Percentiles rank a stretch among this genome's conserved stretches.
Evolutionary conservation across 2,888 invertebrate genomes (phyloP).

Genomic region (Syrphus vitripennis): DNA sequence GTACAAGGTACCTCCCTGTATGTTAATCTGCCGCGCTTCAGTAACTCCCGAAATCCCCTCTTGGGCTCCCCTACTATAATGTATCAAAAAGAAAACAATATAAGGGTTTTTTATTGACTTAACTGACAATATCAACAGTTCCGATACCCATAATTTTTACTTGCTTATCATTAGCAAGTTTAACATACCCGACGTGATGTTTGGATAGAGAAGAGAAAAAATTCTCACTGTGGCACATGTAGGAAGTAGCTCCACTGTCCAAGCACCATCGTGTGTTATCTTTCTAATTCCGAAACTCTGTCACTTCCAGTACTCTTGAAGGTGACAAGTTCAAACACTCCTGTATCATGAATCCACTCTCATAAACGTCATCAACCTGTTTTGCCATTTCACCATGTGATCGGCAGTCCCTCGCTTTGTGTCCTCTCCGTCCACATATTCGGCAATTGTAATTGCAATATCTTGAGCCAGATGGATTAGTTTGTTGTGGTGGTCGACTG

Average conservation of each 20-base stretch:
- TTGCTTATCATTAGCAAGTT: slow-evolving; percentile 10
- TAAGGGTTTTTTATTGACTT: neutral
- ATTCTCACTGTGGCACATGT: too few relatives aligned
- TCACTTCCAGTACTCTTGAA: neutral
- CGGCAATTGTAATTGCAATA: too few relatives aligned
- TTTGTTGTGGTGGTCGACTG: neutral
- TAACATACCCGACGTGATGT: neutral
- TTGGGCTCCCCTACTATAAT: too few relatives aligned
- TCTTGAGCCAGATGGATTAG: neutral
- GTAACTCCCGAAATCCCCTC: too few relatives aligned
- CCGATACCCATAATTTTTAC: slow-evolving; percentile 6
- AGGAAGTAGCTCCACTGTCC: neutral
- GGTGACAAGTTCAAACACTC: neutral
- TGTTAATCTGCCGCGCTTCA: too few relatives aligned
- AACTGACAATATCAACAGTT: slow-evolving; percentile 7
- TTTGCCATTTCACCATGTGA: slow-evolving; percentile 10
- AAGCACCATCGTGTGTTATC: neutral
- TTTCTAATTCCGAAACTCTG: neutral
- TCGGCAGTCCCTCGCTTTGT: neutral
- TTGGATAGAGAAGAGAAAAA: too few relatives aligned
- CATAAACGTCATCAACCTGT: neutral
- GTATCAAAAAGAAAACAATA: neutral
- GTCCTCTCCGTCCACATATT: neutral
- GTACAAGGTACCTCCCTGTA: too few relatives aligned
- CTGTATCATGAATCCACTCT: slow-evolving; percentile 5